Percentiles rank a stretch among this genome's conserved stretches.
Conservation (phyloP, 1,140 invertebrate species). For the Bombus fervidus region DNA sequence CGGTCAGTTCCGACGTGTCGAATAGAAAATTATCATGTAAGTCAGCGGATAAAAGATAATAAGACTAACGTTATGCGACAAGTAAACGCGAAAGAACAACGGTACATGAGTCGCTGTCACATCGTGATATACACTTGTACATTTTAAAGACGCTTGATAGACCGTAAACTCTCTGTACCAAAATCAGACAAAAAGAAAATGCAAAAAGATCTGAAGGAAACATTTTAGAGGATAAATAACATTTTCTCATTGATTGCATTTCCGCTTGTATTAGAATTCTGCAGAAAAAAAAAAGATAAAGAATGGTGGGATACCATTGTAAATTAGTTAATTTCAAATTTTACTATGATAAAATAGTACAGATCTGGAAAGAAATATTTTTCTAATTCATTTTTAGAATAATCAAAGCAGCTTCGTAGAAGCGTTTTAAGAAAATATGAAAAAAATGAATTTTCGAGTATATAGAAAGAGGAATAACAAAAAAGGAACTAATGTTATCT, state of each 20-base stretch:
- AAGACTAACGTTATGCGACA: conserved; percentile 10
- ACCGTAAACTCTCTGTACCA: conserved; percentile 54
- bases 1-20: neutral
- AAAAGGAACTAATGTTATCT: conserved; percentile 18
- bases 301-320: neutral
- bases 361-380: conserved; percentile 64
- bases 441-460: conserved; percentile 35
- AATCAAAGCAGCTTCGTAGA: conserved; percentile 51
- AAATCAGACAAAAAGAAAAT: neutral
- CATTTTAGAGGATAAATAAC: conserved; percentile 38
- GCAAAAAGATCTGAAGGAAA: conserved; percentile 55
- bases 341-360: conserved; percentile 61
- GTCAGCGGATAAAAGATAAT: conserved; percentile 29
- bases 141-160: conserved; percentile 70
- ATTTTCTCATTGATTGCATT: conserved; percentile 60
- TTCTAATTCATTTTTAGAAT: conserved; percentile 69
- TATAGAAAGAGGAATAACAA: neutral
- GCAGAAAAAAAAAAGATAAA: neutral
- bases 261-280: conserved; percentile 58
- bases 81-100: conserved; percentile 9
- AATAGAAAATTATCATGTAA: conserved; percentile 18
- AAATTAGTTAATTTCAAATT: conserved; percentile 54
- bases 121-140: conserved; percentile 49
- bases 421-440: conserved; percentile 30
- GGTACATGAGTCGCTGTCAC: conserved; percentile 19